phyloP scores from a whole-genome alignment of 2,113 vertebrate species.

The Perca fluviatilis region DNA sequence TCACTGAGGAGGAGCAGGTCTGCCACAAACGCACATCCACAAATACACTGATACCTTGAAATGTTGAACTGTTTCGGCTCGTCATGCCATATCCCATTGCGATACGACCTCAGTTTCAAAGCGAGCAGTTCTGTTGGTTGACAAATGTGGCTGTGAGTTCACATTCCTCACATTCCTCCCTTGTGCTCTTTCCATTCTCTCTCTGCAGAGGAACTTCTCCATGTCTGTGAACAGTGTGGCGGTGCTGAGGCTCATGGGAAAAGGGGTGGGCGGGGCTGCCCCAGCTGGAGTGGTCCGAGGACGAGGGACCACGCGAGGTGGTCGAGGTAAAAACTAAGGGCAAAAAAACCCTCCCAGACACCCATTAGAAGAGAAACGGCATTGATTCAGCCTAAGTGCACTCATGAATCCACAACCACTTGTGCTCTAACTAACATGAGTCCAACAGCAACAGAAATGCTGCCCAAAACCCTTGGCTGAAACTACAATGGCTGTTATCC shows the following conservation, averaged over 20 bases:
- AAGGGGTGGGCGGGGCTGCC: conserved; percentile 86
- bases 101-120: background rate
- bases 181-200: conserved; percentile 44
- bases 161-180: conserved; percentile 71
- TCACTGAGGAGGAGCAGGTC: conserved; percentile 95
- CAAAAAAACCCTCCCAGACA: background rate
- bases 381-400: conserved; percentile 12
- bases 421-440: conserved; percentile 5
- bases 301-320: conserved; percentile 87
- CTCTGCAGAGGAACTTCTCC: conserved; percentile 93
- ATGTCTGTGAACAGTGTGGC: conserved; percentile 96
- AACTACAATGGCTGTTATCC: conserved; percentile 34
- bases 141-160: conserved; percentile 44
- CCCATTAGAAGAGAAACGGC: background rate
- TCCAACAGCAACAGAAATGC: conserved; percentile 48
- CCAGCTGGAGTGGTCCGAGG: conserved; percentile 87
- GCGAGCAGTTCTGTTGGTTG: conserved; percentile 18
- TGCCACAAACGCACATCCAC: conserved; percentile 6
- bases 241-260: conserved; percentile 94
- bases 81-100: conserved; percentile 1
- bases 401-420: conserved; percentile 25
- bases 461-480: conserved; percentile 34
- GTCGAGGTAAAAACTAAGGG: conserved; percentile 85
- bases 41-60: conserved; percentile 9
- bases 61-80: background rate